A percentile compares a stretch with the other conserved stretches of the same genome.
These are phyloP conservation scores for Drosophila sp. DNA, from an alignment of 1,140 invertebrate genomes.

Conservation along the genomic window DNA sequence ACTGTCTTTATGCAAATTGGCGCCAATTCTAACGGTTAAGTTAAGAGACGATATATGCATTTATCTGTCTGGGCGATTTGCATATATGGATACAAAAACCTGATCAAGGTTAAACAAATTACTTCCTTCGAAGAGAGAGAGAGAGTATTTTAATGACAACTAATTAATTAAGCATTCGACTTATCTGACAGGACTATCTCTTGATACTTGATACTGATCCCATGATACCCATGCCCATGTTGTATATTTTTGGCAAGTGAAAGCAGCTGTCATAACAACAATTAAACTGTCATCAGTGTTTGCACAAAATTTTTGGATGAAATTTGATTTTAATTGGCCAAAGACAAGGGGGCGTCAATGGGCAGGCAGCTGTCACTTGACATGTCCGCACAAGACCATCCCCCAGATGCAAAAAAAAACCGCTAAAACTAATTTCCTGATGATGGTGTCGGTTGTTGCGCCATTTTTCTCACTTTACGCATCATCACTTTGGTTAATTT, in stretches of 20 bases:
- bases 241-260: constrained; percentile 34
- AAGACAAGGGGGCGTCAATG: constrained; percentile 51
- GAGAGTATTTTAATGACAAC: constrained; percentile 40
- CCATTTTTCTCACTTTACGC: constrained; percentile 72
- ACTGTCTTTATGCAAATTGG: constrained; percentile 72
- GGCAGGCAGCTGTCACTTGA: constrained; percentile 57
- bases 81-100: constrained; percentile 51
- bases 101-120: constrained; percentile 56
- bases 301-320: constrained; percentile 55
- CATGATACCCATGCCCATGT: constrained; percentile 45
- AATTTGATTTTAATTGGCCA: constrained; percentile 79
- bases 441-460: constrained; percentile 47
- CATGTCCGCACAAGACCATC: constrained; percentile 9
- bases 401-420: constrained; percentile 36
- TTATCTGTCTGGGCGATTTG: constrained; percentile 77
- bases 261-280: constrained; percentile 69
- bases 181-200: constrained; percentile 37
- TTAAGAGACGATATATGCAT: constrained; percentile 55
- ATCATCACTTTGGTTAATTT: constrained; percentile 79
- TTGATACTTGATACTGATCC: constrained; percentile 29
- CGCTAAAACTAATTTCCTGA: constrained; percentile 76
- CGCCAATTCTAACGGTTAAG: constrained; percentile 63
- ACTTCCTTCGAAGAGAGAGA: background rate
- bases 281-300: constrained; percentile 76
- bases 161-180: constrained; percentile 61